A percentile compares a stretch with the other conserved stretches of the same genome.
These are phyloP conservation scores for Petroica traversi DNA, from an alignment of 2,113 vertebrate species.

Conservation along the genomic window DNA sequence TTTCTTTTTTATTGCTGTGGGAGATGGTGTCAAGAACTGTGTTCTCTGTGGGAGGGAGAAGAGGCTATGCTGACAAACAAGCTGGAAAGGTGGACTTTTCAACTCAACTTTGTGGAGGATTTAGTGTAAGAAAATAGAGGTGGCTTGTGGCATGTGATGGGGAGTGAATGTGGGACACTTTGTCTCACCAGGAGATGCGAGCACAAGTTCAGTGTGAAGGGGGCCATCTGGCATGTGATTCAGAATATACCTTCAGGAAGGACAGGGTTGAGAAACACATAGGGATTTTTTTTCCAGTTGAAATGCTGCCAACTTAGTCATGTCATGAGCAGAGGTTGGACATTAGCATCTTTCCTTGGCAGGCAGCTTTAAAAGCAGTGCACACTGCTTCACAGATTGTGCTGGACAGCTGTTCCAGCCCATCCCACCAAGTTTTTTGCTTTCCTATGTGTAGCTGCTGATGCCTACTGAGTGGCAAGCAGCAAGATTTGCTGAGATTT, in stretches of 20 bases:
- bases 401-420: background rate
- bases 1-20: background rate
- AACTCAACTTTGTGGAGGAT: background rate
- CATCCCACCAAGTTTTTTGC: background rate
- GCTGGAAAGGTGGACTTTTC: background rate
- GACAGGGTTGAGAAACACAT: background rate
- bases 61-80: background rate
- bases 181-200: background rate
- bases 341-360: background rate
- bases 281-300: background rate
- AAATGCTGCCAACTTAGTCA: background rate
- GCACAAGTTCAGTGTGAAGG: background rate
- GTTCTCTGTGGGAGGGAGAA: background rate
- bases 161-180: background rate
- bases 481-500: background rate
- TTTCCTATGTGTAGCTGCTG: background rate
- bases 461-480: background rate
- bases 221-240: background rate
- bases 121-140: background rate
- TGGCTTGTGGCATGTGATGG: background rate
- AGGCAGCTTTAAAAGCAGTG: fast-evolving
- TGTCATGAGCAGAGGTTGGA: background rate
- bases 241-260: background rate
- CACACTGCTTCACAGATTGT: background rate
- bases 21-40: background rate